Evolutionary conservation across 1,140 invertebrate species (phyloP), one percentile per base, ranked within the genome.

Genomic region (Atopsyche davidsoni): DNA sequence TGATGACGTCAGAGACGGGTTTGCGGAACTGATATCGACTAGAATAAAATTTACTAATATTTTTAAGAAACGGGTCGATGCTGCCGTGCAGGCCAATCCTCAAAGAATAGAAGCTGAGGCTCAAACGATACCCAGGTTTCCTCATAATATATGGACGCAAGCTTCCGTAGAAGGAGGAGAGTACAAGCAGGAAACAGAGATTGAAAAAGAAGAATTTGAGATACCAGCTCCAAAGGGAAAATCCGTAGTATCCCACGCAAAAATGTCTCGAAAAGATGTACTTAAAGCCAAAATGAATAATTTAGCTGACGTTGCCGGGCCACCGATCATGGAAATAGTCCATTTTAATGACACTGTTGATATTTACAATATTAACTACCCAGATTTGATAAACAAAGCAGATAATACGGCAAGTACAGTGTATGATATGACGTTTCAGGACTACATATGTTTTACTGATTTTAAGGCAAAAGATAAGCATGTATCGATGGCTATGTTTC

Each of bases 71-170:
- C 65, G 79, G 56, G 65, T 82, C 18, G 77, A 80, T 44, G 66
- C 65, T 14, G 68, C 60, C 2, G 59, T 70, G 25, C 73, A 81
- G 62, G 79, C 71, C 3, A 71, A 77, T 4, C 65, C 73, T 0
- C 38, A 60, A 0, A 64, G 60, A 18, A 51, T 64, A 10, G 59
- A 71, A 13, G 68, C 67, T 31, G 68, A 75, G 53, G 78, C 78
- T 45, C 85, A 88, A 69, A 87, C 85, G 1, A 69, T 68, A 34
- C 75, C 80, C 16, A 72, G 69, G 44, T 81, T 80, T 64, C 78
- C 78, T 7, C 70, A 75, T 46, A 84, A 85, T 64, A 71, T 76
- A 32, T 82, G 79, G 75, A 81, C 79, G 1, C 84, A 88, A 56
- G 75, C 68, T 16, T 64, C 69, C 28, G 67, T 70, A 14, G 51